A percentile compares a stretch with the other conserved stretches of the same genome.
These are phyloP conservation scores for Gobiocypris rarus DNA, from an alignment of 2,113 vertebrate genomes.

Conservation along the genomic window DNA sequence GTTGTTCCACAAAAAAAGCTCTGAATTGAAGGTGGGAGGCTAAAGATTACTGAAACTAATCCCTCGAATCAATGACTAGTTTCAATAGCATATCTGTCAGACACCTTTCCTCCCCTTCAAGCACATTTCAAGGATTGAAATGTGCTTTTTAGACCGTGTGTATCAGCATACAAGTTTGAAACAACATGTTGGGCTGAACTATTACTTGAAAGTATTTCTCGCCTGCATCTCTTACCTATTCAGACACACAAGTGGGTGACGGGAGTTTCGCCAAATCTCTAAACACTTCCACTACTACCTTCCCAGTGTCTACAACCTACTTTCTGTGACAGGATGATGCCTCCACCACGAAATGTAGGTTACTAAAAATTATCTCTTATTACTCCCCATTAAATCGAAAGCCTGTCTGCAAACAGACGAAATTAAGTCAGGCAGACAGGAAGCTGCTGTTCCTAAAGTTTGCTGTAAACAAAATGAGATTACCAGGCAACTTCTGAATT, in stretches of 20 bases:
- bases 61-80: background rate
- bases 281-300: background rate
- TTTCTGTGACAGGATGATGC: conserved; percentile 23
- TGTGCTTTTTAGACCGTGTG: no score
- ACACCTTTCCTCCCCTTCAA: conserved; percentile 45
- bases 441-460: conserved; percentile 72
- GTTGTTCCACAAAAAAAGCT: conserved; percentile 41
- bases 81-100: background rate
- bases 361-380: conserved; percentile 22
- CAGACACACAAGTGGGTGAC: conserved; percentile 68
- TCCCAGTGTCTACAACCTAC: conserved; percentile 22
- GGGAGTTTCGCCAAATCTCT: conserved; percentile 54
- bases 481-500: conserved; percentile 71
- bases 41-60: conserved; percentile 26
- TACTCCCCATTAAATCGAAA: conserved; percentile 29
- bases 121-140: background rate
- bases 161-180: background rate
- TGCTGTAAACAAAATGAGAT: conserved; percentile 78
- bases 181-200: background rate
- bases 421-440: conserved; percentile 69
- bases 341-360: conserved; percentile 13
- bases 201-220: background rate
- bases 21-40: background rate
- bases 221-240: conserved; percentile 55
- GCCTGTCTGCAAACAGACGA: conserved; percentile 51